Evolutionary conservation across 1,140 invertebrate genomes (phyloP), one percentile per base, ranked within the genome.

Genomic region (Zaprionus ornatus): DNA sequence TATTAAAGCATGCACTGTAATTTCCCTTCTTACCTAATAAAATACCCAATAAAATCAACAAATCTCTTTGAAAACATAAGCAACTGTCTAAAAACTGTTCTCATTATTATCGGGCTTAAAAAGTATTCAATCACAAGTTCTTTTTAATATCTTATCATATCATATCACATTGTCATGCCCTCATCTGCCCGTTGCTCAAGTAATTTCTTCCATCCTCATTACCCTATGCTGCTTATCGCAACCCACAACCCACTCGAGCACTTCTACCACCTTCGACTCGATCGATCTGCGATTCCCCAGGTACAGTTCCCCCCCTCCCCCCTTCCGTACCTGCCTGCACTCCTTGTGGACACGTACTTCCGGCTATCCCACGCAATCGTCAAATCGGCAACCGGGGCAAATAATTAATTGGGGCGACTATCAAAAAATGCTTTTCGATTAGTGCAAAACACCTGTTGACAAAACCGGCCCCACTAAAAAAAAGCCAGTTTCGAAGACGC

Each of bases 361-460:
- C 73, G 73, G 67, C 32, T 71, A 54, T 71, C 73, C 73, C 73
- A 75, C 73, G 67, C 64, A 66, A 66, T 57, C 64, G 13, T 4
- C 45, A 68, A 60, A 63, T 45, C 40, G 68, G 64, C 71, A 50
- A 81, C 84, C 7, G 84, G n/a, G 40, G n/a, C n/a, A 45, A 45
- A 45, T 45, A 88, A 88, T 90, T 88, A 88, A 88, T 88, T 85
- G 80, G 85, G 74, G 72, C 55, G 79, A 79, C 81, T 90, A 90
- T 90, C 75, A 25, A 74, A 63, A 66, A 71, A 74, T 74, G 71
- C 40, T 72, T 74, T 80, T 81, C 78, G 85, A 90, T 90, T 88
- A 90, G 85, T 90, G 85, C 85, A 88, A 88, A 88, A 88, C 85
- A 88, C 85, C 85, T 88, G 85, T 88, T 81, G 85, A 80, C 81